A percentile compares a stretch with the other conserved stretches of the same genome.
Evolutionary conservation across 2,113 vertebrate genomes (phyloP).

Genomic region (Oxygymnocypris stewartii): DNA sequence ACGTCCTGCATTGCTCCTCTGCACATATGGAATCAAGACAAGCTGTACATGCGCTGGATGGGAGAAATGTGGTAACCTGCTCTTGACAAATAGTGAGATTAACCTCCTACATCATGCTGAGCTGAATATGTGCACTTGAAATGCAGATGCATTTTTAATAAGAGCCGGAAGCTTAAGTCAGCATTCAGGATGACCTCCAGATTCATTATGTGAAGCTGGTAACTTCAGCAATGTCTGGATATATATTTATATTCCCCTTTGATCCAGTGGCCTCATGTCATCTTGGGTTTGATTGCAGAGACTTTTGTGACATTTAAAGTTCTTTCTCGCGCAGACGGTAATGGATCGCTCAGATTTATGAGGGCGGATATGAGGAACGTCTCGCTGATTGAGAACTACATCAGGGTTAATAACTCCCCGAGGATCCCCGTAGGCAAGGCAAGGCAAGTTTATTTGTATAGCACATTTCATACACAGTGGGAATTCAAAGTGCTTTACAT

Average conservation of each 20-base stretch:
- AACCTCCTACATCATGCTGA: not conserved
- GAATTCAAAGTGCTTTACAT: too few relatives aligned
- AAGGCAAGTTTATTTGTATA: too few relatives aligned
- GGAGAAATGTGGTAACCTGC: not conserved
- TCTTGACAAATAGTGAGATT: slow-evolving; percentile 14
- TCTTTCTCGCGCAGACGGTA: not conserved
- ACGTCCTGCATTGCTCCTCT: not conserved
- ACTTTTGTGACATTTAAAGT: slow-evolving; percentile 7
- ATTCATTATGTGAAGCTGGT: slow-evolving; percentile 8
- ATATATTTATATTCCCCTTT: not conserved
- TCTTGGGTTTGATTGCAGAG: slow-evolving; percentile 1
- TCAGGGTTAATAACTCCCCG: too few relatives aligned
- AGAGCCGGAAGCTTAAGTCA: slow-evolving; percentile 2
- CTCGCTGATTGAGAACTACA: not conserved
- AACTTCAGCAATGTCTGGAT: slow-evolving; percentile 5
- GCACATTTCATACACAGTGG: too few relatives aligned
- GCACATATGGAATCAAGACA: not conserved
- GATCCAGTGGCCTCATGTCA: not conserved
- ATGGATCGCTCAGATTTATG: slow-evolving; percentile 13
- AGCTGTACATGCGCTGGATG: not conserved
- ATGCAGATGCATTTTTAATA: slow-evolving; percentile 36
- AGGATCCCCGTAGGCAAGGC: too few relatives aligned
- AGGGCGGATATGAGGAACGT: not conserved
- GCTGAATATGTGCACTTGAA: slow-evolving; percentile 21
- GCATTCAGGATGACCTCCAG: not conserved